These are phyloP conservation scores for Ellobium chinense DNA, from an alignment of 2,888 invertebrate species.

Conservation along the genomic window DNA sequence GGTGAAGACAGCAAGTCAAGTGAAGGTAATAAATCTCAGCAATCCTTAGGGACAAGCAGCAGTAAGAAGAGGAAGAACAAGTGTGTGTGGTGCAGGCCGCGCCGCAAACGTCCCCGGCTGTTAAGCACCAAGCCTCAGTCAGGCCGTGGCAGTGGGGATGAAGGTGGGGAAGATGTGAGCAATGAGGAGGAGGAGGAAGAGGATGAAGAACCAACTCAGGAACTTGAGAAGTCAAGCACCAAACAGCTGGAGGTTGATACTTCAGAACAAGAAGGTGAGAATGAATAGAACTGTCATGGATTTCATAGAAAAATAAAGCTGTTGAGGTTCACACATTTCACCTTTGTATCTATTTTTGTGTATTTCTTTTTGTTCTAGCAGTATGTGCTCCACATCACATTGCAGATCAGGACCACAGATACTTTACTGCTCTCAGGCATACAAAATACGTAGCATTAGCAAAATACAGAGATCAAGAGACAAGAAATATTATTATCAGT, in stretches of 20 bases:
- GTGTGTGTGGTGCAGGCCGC: constrained; percentile 44
- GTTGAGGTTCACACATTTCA: too few relatives aligned
- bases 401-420: too few relatives aligned
- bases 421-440: too few relatives aligned
- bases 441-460: too few relatives aligned
- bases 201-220: neutral
- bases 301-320: too few relatives aligned
- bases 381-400: too few relatives aligned
- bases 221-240: neutral
- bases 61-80: constrained; percentile 22
- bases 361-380: too few relatives aligned
- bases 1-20: neutral
- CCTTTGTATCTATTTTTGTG: too few relatives aligned
- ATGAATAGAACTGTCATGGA: too few relatives aligned
- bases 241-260: constrained; percentile 6
- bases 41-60: neutral
- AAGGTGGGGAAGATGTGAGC: constrained; percentile 24
- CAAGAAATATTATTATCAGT: too few relatives aligned
- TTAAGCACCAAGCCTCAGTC: neutral
- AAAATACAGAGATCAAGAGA: too few relatives aligned
- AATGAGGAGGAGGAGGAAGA: constrained; percentile 16
- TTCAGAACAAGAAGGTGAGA: constrained; percentile 15
- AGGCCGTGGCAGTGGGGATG: constrained; percentile 4
- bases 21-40: neutral
- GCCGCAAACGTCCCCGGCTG: constrained; percentile 24